Conservation (phyloP, 2,888 invertebrate species). For the Caenorhabditis virilis region DNA sequence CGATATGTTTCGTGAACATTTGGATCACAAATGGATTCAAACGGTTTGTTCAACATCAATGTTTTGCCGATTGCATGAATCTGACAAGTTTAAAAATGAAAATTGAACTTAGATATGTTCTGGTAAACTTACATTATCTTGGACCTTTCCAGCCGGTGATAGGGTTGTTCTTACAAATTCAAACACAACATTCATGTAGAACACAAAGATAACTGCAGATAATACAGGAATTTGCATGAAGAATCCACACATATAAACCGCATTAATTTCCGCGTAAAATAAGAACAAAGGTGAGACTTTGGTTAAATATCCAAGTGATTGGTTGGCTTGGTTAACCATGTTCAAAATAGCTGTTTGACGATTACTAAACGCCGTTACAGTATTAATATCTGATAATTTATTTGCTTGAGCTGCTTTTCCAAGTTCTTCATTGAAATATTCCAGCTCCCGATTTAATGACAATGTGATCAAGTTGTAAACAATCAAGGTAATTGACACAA, state of each 20-base stretch:
- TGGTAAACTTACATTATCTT: constrained; percentile 5
- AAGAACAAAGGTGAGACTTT: constrained; percentile 34
- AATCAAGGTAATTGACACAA: constrained; percentile 11
- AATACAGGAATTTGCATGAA: too few species aligned
- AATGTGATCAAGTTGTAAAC: constrained; percentile 15
- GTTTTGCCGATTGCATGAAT: constrained; percentile 4
- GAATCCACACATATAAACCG: constrained; percentile 12
- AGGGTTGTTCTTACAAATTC: constrained; percentile 6
- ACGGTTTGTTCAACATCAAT: constrained; percentile 18
- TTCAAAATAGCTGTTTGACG: constrained; percentile 24
- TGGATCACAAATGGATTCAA: constrained; percentile 14
- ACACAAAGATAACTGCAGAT: too few species aligned
- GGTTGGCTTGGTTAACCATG: constrained; percentile 16
- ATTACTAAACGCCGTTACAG: constrained; percentile 15
- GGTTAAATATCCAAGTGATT: constrained; percentile 19
- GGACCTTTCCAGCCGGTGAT: constrained; percentile 14
- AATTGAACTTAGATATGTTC: too few species aligned
- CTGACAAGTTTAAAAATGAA: too few species aligned
- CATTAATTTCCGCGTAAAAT: constrained; percentile 29
- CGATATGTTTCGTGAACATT: constrained; percentile 25
- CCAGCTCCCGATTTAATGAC: constrained; percentile 20
- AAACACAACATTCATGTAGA: too few species aligned
- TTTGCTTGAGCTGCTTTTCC: constrained; percentile 19
- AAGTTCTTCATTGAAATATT: constrained; percentile 29
- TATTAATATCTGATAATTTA: constrained; percentile 9